A percentile compares a stretch with the other conserved stretches of the same genome.
These are phyloP conservation scores for Gadus macrocephalus DNA, from an alignment of 2,113 vertebrate genomes.

Conservation along the genomic window DNA sequence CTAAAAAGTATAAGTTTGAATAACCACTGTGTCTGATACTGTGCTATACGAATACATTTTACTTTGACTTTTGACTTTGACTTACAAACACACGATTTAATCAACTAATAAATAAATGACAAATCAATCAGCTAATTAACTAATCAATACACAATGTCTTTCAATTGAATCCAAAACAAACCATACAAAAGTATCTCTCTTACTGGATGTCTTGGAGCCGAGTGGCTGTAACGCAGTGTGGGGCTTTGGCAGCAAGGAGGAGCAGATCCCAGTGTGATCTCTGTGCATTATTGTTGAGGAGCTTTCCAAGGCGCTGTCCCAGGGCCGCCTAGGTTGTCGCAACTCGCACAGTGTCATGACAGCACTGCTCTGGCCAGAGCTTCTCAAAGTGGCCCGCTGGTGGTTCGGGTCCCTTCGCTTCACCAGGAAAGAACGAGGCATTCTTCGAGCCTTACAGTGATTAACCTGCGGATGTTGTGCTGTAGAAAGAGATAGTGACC, in stretches of 20 bases:
- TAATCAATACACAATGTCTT: too few species aligned
- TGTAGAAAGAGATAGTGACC: too few species aligned
- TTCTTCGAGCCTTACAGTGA: constrained; percentile 15
- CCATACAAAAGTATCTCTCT: too few species aligned
- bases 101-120: too few species aligned
- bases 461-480: too few species aligned
- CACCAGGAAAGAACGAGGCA: constrained; percentile 76
- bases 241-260: constrained; percentile 12
- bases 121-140: too few species aligned
- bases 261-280: background rate
- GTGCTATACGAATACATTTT: too few species aligned
- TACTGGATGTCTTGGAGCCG: background rate
- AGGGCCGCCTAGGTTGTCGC: constrained; percentile 12
- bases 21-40: too few species aligned
- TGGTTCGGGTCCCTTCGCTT: constrained; percentile 60
- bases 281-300: constrained; percentile 13
- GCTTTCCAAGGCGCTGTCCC: constrained; percentile 25
- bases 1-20: too few species aligned
- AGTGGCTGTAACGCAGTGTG: background rate
- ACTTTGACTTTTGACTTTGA: too few species aligned
- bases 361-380: constrained; percentile 20
- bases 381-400: constrained; percentile 27
- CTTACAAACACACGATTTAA: too few species aligned
- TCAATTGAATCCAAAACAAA: too few species aligned
- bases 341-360: background rate